These are phyloP conservation scores for Prosopocoilus inquinatus DNA, from an alignment of 2,888 invertebrate genomes.

Conservation along the genomic window DNA sequence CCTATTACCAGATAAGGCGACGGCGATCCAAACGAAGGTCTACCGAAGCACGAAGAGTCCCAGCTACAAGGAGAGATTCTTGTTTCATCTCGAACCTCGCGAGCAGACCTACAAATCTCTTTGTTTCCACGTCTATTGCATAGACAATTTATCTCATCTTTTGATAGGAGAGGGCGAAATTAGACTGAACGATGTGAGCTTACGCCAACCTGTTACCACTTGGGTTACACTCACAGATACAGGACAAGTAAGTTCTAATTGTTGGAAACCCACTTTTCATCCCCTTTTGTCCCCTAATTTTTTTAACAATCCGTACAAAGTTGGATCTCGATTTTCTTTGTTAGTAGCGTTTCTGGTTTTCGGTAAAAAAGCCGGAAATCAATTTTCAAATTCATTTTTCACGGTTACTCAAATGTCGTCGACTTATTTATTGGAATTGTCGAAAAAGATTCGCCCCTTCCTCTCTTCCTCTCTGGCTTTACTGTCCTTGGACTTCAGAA, in stretches of 20 bases:
- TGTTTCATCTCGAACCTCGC: conserved; percentile 61
- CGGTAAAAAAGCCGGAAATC: too few species aligned
- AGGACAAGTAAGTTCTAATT: conserved; percentile 60
- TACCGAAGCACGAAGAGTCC: conserved; percentile 69
- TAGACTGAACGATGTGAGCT: conserved; percentile 62
- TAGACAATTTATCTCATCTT: conserved; percentile 62
- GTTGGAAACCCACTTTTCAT: too few species aligned
- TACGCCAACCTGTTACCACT: conserved; percentile 69
- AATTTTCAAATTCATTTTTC: too few species aligned
- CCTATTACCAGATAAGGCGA: conserved; percentile 68
- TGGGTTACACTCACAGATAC: conserved; percentile 76
- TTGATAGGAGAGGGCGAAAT: conserved; percentile 69
- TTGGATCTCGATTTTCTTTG: too few species aligned
- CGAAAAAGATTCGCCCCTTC: too few species aligned
- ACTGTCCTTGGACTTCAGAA: too few species aligned
- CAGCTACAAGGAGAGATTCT: conserved; percentile 74
- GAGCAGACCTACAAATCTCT: conserved; percentile 60
- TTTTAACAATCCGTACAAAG: too few species aligned
- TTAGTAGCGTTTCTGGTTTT: too few species aligned
- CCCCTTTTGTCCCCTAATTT: too few species aligned
- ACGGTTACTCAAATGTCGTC: too few species aligned
- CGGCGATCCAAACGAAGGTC: conserved; percentile 68
- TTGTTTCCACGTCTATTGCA: conserved; percentile 67
- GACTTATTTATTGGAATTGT: too few species aligned
- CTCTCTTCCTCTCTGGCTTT: too few species aligned